A percentile compares a stretch with the other conserved stretches of the same genome.
Evolutionary conservation across 2,888 invertebrate species (phyloP).

Genomic region (Heliothis peltigera): DNA sequence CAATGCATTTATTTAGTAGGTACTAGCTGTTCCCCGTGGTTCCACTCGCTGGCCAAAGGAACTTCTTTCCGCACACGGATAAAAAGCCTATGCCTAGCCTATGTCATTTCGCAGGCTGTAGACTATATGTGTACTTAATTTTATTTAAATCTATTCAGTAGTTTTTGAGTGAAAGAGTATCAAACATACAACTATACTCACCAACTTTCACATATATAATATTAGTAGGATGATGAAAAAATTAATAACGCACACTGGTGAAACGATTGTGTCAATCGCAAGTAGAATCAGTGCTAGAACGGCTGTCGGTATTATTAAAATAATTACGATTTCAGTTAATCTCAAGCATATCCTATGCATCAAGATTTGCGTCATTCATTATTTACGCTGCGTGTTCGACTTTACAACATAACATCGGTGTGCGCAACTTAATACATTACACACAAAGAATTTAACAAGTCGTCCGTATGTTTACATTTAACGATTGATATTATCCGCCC

Average conservation of each 20-base stretch:
- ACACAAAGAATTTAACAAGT: slow-evolving; percentile 54
- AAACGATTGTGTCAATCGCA: slow-evolving; percentile 23
- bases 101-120: too few relatives aligned
- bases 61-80: too few relatives aligned
- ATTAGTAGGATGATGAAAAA: slow-evolving; percentile 8
- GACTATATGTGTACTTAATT: too few relatives aligned
- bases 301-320: slow-evolving; percentile 38
- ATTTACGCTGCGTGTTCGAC: slow-evolving; percentile 42
- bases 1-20: slow-evolving; percentile 8
- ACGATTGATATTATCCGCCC: slow-evolving; percentile 52
- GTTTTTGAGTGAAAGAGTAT: too few relatives aligned
- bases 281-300: slow-evolving; percentile 18
- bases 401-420: slow-evolving; percentile 50
- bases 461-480: slow-evolving; percentile 47
- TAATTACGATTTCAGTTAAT: slow-evolving; percentile 53
- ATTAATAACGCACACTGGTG: slow-evolving; percentile 1
- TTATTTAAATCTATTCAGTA: too few relatives aligned
- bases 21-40: too few relatives aligned
- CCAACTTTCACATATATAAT: too few relatives aligned
- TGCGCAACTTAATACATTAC: slow-evolving; percentile 53
- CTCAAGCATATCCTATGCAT: slow-evolving; percentile 48
- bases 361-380: slow-evolving; percentile 49
- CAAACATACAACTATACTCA: too few relatives aligned
- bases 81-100: too few relatives aligned
- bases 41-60: too few relatives aligned